Evolutionary conservation across 2,797 vertebrate genomes (phyloP), one percentile per base, ranked within the genome.

Genomic region (Darevskia mixta): DNA sequence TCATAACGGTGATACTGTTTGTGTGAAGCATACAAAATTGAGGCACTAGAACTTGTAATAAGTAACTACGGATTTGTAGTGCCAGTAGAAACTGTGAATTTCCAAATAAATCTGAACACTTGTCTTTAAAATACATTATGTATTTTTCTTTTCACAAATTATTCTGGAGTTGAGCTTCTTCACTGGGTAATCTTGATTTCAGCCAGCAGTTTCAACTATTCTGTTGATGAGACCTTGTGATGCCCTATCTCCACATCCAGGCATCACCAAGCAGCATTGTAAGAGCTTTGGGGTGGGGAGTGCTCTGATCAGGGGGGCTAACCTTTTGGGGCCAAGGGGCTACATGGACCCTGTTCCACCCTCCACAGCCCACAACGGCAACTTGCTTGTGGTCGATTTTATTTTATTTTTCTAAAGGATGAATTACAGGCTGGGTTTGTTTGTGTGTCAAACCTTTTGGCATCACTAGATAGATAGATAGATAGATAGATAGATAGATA

Each of bases 1-100:
- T 94, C 90, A 96, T 84, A 95, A 88, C 88, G 49, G 92, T 71
- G 77, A 2, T 80, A 90, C 82, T 89, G 83, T 95, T 95, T 96
- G 96, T 96, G 95, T 97, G 98, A 97, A 89, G 95, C 95, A 43
- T 93, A 97, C 95, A 96, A 95, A 96, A 96, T 97, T 97, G 95
- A 95, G 95, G 95, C 97, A 96, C 96, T 97, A 95, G 96, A 97
- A 95, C 77, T 89, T 94, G 79, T 93, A 97, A 83, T 98, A 95
- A 97, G 95, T 98, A 97, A 98, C 98, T 98, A 98, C 98, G 96
- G 96, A 97, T 92, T 97, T 98, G 98, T 99, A 98, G 98, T 98
- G 98, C 98, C 98, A 98, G 98, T 99, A 99, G 98, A 99, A 99
- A 99, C 99, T 99, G 99, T 99, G 99, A 99, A 99, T 99, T 99